Evolutionary conservation across 2,113 vertebrate genomes (phyloP).

Genomic region (Oxyruncus cristatus): DNA sequence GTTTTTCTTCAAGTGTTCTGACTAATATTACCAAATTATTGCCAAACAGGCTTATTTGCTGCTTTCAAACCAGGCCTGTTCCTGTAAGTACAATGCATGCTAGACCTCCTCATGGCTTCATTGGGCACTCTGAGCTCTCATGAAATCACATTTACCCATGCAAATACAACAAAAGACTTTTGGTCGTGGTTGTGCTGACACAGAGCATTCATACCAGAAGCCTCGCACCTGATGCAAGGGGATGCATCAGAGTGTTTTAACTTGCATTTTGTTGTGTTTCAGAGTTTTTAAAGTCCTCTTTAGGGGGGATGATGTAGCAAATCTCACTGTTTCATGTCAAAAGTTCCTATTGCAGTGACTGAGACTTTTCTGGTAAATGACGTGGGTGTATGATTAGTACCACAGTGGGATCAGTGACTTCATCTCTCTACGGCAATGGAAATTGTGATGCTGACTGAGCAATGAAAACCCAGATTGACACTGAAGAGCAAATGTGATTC

Average conservation of each 20-base stretch:
- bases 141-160: neutral
- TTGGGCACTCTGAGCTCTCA: neutral
- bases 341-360: neutral
- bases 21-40: neutral
- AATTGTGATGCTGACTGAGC: neutral
- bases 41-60: neutral
- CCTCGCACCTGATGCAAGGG: neutral
- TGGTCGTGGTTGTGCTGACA: neutral
- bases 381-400: neutral
- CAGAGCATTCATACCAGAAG: neutral
- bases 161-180: neutral
- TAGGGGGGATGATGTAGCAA: neutral
- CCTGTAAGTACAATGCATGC: neutral
- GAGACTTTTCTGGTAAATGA: neutral
- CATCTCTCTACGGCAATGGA: neutral
- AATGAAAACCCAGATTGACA: neutral
- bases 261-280: neutral
- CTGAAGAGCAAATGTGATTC: neutral
- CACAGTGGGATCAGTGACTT: neutral
- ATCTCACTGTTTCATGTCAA: neutral
- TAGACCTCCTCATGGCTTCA: neutral
- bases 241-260: neutral
- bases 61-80: neutral
- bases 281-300: neutral
- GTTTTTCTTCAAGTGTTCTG: neutral